Base-by-base conservation (phyloP, 2,888 invertebrate species). In the Phaedon cochleariae region DNA sequence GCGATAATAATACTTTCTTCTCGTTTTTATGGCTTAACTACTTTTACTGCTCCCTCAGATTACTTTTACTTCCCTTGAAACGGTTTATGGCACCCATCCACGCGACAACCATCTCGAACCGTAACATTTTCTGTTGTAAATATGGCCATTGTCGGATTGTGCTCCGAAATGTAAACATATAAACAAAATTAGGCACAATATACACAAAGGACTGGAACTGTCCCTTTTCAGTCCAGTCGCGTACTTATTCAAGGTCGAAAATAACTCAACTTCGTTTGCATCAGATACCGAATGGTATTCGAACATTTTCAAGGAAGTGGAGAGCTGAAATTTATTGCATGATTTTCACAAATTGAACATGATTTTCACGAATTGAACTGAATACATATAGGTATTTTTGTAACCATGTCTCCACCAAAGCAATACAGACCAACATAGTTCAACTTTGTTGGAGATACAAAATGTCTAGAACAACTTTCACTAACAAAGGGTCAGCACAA, bases 81-180 rank as follows among this genome's bases (percentile, higher is more conserved):
- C 15, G 41, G n/a, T 41, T 15, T 15, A 41, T 15, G 31, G 31
- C 15, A 41, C 41, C 66, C 59, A 69, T 72, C 71, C 73, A 73
- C 73, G 73, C 73, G 73, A 67, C 70, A 6, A 54, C 49, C 59
- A 54, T 58, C 54, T 60, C 53, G 17, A 31, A 61, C 58, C 67
- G 59, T 67, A 48, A 60, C 52, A 64, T 62, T 59, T 54, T 57
- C 51, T 46, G 46, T 60, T 60, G 49, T 41, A 60, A 45, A 53
- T 18, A 41, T 2, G 1, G 15, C 4, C 53, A 4, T 53, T 22
- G 17, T 52, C n/a, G 9, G 41, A 41, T 41, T 41, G 41, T 41
- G 15, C 41, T 15, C 15, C 10, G 15, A 15, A 41, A 41, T n/a
- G 41, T 41, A 41, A 41, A 41, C 41, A 41, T 41, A 41, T 41